A percentile compares a stretch with the other conserved stretches of the same genome.
phyloP scores from a whole-genome alignment of 2,797 vertebrate species.

The Chiroxiphia lanceolata region DNA sequence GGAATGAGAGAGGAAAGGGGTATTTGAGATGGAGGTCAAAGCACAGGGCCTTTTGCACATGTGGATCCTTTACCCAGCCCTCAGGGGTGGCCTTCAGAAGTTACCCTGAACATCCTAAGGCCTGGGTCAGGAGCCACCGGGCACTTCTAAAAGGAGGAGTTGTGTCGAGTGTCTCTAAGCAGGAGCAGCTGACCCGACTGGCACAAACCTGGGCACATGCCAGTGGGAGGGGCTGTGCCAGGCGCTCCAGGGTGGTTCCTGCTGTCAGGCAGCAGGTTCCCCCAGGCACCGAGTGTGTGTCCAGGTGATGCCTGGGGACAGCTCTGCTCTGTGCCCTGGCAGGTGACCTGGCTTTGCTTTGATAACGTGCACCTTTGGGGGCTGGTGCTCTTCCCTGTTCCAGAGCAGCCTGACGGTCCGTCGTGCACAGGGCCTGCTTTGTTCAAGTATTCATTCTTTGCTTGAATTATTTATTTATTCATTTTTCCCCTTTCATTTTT shows the following conservation, averaged over 20 bases:
- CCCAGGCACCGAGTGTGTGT: not conserved
- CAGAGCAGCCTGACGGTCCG: not conserved
- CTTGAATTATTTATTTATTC: constrained; percentile 69
- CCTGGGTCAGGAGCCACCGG: not conserved
- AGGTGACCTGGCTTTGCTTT: not conserved
- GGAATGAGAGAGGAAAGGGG: not conserved
- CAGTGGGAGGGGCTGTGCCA: not conserved
- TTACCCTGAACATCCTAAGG: not conserved
- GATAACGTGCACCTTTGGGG: not conserved
- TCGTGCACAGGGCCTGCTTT: not conserved
- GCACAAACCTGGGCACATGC: not conserved
- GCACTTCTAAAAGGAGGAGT: not conserved
- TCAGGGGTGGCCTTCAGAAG: not conserved
- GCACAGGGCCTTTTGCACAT: not conserved
- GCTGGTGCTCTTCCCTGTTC: not conserved
- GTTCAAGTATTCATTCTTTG: constrained; percentile 47
- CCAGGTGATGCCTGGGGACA: not conserved
- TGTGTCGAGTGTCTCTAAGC: not conserved
- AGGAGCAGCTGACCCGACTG: not conserved
- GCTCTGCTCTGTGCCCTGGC: not conserved
- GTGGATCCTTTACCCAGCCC: not conserved
- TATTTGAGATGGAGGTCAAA: constrained; percentile 22
- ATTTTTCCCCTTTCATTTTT: constrained; percentile 56
- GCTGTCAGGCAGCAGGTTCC: not conserved
- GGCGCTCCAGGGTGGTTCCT: not conserved